Evolutionary conservation across 2,888 invertebrate genomes (phyloP).

Genomic region (Rhimphoctona megacephalus): DNA sequence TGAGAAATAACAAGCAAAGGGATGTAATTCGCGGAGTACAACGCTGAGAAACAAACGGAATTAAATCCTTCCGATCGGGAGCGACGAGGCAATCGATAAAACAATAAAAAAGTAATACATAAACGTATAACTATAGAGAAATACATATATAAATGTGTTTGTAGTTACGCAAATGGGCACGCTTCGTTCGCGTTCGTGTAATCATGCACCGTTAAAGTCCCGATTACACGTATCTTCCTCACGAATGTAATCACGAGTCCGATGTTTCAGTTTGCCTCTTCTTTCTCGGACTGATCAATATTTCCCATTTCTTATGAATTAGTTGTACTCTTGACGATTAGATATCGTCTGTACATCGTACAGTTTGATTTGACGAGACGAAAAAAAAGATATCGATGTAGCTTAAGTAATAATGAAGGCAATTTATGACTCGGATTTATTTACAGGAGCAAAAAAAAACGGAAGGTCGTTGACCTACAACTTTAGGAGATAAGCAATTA

Average conservation of each 20-base stretch:
- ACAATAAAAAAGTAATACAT: slow-evolving; percentile 12
- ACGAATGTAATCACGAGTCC: slow-evolving; percentile 49
- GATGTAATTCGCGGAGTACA: neutral
- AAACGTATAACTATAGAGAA: slow-evolving; percentile 30
- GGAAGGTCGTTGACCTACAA: neutral
- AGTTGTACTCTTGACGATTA: slow-evolving; percentile 22
- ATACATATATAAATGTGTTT: neutral
- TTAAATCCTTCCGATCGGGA: neutral
- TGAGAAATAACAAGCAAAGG: slow-evolving; percentile 31
- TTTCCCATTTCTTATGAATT: neutral
- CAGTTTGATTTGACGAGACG: neutral
- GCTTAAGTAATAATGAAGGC: neutral
- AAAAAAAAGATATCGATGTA: neutral
- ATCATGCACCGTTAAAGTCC: slow-evolving; percentile 55
- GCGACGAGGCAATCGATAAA: neutral
- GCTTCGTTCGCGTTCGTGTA: slow-evolving; percentile 48
- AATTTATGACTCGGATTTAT: neutral
- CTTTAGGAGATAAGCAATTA: neutral
- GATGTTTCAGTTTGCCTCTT: slow-evolving; percentile 24
- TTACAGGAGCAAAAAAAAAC: neutral
- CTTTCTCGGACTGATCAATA: slow-evolving; percentile 24
- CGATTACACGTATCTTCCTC: slow-evolving; percentile 58
- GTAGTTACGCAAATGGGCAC: slow-evolving; percentile 14
- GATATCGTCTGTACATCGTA: neutral
- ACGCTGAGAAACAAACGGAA: neutral